phyloP scores from a whole-genome alignment of 2,888 invertebrate species.

The Agrochola macilenta region DNA sequence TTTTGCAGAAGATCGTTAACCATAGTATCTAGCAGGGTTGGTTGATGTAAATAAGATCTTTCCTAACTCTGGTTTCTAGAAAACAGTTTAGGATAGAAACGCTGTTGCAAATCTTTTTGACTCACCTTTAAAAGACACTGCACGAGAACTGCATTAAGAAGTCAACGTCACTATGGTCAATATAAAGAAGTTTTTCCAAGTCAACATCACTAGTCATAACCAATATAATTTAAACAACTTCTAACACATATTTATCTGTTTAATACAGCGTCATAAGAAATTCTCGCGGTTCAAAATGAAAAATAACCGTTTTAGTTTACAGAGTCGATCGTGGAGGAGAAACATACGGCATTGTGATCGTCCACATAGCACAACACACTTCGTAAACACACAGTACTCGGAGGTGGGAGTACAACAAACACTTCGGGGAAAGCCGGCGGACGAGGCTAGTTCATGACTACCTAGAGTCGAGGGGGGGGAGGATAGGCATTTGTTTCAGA shows the following conservation, averaged over 20 bases:
- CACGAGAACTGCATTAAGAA: neutral
- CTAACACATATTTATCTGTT: slow-evolving; percentile 47
- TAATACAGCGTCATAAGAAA: slow-evolving; percentile 58
- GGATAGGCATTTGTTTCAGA: slow-evolving; percentile 18
- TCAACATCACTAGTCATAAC: neutral
- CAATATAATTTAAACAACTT: slow-evolving; percentile 21
- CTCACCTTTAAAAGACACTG: neutral
- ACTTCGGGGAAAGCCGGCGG: slow-evolving; percentile 72
- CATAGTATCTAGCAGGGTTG: neutral
- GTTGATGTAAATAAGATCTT: no score
- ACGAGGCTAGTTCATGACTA: slow-evolving; percentile 55
- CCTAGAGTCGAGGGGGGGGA: slow-evolving; percentile 20
- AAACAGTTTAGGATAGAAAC: neutral
- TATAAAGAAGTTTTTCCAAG: neutral
- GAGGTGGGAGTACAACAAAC: slow-evolving; percentile 73
- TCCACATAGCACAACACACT: slow-evolving; percentile 63
- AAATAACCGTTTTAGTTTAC: slow-evolving; percentile 70
- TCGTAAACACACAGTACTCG: slow-evolving; percentile 68
- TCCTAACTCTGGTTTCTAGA: neutral
- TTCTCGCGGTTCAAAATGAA: slow-evolving; percentile 67
- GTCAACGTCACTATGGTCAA: no score
- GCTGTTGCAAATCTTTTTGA: neutral
- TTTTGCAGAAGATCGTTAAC: neutral
- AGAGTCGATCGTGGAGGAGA: slow-evolving; percentile 55
- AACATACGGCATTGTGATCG: slow-evolving; percentile 68